phyloP scores from a whole-genome alignment of 2,888 invertebrate genomes.

The Margaritifera margaritifera region DNA sequence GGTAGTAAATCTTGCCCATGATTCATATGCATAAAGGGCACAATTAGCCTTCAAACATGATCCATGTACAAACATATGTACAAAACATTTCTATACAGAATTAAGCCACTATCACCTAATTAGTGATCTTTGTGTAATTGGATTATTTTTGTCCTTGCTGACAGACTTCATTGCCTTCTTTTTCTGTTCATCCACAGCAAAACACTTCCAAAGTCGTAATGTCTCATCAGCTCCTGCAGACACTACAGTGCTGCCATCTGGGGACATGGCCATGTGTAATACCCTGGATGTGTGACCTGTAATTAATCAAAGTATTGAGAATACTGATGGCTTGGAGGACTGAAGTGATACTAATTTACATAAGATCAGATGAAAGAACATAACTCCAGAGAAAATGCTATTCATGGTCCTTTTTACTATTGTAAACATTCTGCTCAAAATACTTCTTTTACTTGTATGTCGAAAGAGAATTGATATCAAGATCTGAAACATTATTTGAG shows the following conservation, averaged over 20 bases:
- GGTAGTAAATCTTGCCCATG: too few relatives aligned
- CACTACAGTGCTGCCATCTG: slow-evolving; percentile 93
- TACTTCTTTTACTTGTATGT: not conserved
- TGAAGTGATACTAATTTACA: too few relatives aligned
- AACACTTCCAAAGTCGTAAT: slow-evolving; percentile 95
- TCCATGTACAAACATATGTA: too few relatives aligned
- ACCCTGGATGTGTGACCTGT: slow-evolving; percentile 91
- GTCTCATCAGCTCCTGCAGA: slow-evolving; percentile 98
- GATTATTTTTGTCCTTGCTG: slow-evolving; percentile 38
- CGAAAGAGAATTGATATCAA: too few relatives aligned
- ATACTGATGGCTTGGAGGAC: not conserved
- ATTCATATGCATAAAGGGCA: too few relatives aligned
- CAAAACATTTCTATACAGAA: too few relatives aligned
- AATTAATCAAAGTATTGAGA: slow-evolving; percentile 2
- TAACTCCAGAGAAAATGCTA: too few relatives aligned
- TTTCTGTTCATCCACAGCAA: slow-evolving; percentile 73
- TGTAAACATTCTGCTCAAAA: not conserved
- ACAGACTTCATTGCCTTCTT: slow-evolving; percentile 52
- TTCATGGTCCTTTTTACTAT: too few relatives aligned
- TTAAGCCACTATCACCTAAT: slow-evolving; percentile 26
- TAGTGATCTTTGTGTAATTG: slow-evolving; percentile 22
- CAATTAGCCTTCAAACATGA: too few relatives aligned
- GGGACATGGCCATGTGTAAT: slow-evolving; percentile 92
- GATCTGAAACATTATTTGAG: too few relatives aligned
- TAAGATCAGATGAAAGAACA: too few relatives aligned